Conservation (phyloP, 1,140 invertebrate species). For the Papilio polyxenes region DNA sequence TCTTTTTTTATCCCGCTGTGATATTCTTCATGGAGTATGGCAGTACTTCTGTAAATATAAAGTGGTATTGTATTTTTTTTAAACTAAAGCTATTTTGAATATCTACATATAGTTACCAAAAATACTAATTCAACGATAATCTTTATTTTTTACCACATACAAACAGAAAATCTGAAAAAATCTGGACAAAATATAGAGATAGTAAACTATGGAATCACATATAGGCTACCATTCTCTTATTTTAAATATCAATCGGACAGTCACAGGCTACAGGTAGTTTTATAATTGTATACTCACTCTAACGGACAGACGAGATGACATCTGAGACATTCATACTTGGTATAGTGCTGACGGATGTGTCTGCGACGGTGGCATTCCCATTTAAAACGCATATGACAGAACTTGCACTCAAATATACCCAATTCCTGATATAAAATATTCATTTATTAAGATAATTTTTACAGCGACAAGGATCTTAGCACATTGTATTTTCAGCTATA, state of each 20-base stretch:
- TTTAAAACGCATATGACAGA: conserved; percentile 65
- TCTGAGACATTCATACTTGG: conserved; percentile 58
- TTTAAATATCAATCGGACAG: too few species aligned
- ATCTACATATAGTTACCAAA: too few species aligned
- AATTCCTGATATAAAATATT: conserved; percentile 42
- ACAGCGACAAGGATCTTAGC: too few species aligned
- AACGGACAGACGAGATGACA: conserved; percentile 58
- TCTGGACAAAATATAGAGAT: background rate
- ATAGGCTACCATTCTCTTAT: too few species aligned
- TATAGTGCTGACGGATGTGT: conserved; percentile 63
- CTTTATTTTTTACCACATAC: background rate
- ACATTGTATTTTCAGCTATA: too few species aligned
- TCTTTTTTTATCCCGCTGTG: conserved; percentile 57
- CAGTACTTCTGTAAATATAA: conserved; percentile 50
- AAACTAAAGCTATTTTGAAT: background rate
- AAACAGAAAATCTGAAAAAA: background rate
- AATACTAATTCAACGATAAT: too few species aligned
- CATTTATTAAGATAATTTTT: too few species aligned
- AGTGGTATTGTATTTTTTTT: background rate
- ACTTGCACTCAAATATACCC: conserved; percentile 56
- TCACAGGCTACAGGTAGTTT: background rate
- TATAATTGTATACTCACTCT: conserved; percentile 56
- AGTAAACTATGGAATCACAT: background rate
- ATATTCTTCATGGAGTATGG: conserved; percentile 58
- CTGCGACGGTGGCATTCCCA: conserved; percentile 55